A percentile compares a stretch with the other conserved stretches of the same genome.
Evolutionary conservation across 1,140 invertebrate species (phyloP).

Genomic region (Megalopta genalis): DNA sequence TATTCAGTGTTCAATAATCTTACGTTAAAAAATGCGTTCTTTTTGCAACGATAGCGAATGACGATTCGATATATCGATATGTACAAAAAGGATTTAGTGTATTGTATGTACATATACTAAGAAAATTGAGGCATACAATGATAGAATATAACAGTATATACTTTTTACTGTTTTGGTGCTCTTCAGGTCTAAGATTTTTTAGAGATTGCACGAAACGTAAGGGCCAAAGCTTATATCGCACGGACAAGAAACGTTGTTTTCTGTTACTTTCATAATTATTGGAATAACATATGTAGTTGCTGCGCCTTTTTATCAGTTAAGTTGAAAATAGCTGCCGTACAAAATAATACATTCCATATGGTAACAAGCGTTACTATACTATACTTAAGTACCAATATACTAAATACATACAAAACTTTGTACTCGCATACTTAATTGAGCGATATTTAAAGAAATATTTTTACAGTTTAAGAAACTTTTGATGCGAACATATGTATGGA

Average conservation of each 20-base stretch:
- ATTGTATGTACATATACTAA: too few relatives aligned
- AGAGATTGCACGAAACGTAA: too few relatives aligned
- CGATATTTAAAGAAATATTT: constrained; percentile 28
- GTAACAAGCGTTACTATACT: constrained; percentile 17
- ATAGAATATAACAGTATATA: too few relatives aligned
- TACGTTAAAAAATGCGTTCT: too few relatives aligned
- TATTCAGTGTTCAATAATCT: too few relatives aligned
- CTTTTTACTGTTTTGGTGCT: too few relatives aligned
- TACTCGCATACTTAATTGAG: constrained; percentile 25
- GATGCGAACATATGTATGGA: not conserved
- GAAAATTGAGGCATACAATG: too few relatives aligned
- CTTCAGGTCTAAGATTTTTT: too few relatives aligned
- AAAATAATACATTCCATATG: constrained; percentile 31
- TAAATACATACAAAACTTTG: not conserved
- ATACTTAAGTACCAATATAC: constrained; percentile 14
- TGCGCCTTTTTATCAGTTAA: not conserved
- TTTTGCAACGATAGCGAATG: too few relatives aligned
- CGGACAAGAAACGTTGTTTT: constrained; percentile 8
- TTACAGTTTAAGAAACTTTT: not conserved
- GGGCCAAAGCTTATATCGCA: not conserved
- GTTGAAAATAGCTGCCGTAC: not conserved
- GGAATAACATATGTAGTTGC: not conserved
- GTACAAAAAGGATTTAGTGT: too few relatives aligned
- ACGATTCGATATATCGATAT: too few relatives aligned
- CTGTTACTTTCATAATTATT: not conserved